Base-by-base conservation (phyloP, 2,888 invertebrate genomes). In the Ceramica pisi region DNA sequence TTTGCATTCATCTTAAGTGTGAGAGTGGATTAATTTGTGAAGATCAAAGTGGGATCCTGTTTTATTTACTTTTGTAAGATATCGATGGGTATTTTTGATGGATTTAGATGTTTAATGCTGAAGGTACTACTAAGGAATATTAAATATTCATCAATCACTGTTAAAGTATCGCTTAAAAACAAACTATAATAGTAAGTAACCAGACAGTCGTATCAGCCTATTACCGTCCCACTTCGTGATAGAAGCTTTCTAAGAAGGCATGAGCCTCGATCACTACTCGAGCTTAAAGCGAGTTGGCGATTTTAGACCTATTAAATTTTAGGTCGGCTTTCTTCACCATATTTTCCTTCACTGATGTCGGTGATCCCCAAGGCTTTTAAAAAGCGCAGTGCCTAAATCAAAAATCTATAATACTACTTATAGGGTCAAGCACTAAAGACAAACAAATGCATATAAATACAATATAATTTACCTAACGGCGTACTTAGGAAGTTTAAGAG, bases 1-100 rank as follows among this genome's bases (percentile, higher is more conserved):
- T 73, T 81, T 75, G 60, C 80, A 77, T 80, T 79, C 66, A 70
- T 73, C 67, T 79, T 74, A 75, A 80, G 75, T 74, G 68, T 73
- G 55, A 79, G 68, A 79, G 68, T 61, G 83, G 71, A 81, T 81
- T 78, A 70, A 79, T 67, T 82, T 67, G 41, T 23, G 57, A 77
- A 66, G 46, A 69, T 66, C 63, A 51, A 64, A 53, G 62, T 23
- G 46, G 8, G 31, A 16, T 19, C 48, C 46, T 59, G 60, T 21
- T 50, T 78, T 46, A 71, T 61, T 71, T 62, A 71, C 50, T 71
- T 74, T 50, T 50, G 12, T 26, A 5, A 60, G 26, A 44, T 50
- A 44, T 26, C 23, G 21, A 41, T 46, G 44, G n/a, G 21, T 53
- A 6, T 4, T 26, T 19, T 12, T 74, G 7, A 61, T 78, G 14